These are phyloP conservation scores for Brassicogethes aeneus DNA, from an alignment of 2,888 invertebrate genomes.

Conservation along the genomic window DNA sequence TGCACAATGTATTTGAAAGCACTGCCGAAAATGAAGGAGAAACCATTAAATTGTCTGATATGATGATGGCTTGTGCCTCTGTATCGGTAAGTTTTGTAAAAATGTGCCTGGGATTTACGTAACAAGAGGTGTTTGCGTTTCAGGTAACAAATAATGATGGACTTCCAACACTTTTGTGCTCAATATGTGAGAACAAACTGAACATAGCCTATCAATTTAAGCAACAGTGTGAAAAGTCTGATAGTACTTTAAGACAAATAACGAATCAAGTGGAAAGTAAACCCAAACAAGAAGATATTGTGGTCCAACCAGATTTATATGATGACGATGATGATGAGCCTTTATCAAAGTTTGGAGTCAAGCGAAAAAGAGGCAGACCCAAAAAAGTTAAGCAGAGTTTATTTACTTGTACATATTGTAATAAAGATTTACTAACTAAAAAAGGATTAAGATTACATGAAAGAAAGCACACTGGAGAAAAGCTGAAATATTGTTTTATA, in stretches of 20 bases:
- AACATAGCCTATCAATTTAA: slow-evolving; percentile 37
- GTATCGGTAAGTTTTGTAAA: slow-evolving; percentile 30
- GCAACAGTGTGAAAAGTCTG: slow-evolving; percentile 38
- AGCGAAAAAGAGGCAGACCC: slow-evolving; percentile 19
- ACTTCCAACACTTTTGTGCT: slow-evolving; percentile 35
- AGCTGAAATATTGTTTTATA: slow-evolving; percentile 32
- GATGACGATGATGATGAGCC: slow-evolving; percentile 24
- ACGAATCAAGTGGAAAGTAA: slow-evolving; percentile 13
- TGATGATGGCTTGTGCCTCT: slow-evolving; percentile 39
- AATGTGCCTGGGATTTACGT: background rate
- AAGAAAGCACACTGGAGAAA: slow-evolving; percentile 33
- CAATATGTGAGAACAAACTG: slow-evolving; percentile 35
- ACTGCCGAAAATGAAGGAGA: slow-evolving; percentile 28
- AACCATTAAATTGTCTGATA: slow-evolving; percentile 34
- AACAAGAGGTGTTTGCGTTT: slow-evolving; percentile 6
- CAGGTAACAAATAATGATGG: slow-evolving; percentile 35
- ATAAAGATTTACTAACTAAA: slow-evolving; percentile 30
- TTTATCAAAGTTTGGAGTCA: slow-evolving; percentile 14
- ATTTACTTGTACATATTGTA: slow-evolving; percentile 29
- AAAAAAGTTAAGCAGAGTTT: slow-evolving; percentile 3
- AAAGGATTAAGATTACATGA: slow-evolving; percentile 34
- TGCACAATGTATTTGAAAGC: slow-evolving; percentile 37
- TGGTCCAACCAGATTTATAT: slow-evolving; percentile 26
- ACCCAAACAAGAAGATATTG: slow-evolving; percentile 24
- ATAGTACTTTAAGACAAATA: slow-evolving; percentile 31